A percentile compares a stretch with the other conserved stretches of the same genome.
Evolutionary conservation across 1,140 invertebrate genomes (phyloP).

Genomic region (Drosophila baimaii): DNA sequence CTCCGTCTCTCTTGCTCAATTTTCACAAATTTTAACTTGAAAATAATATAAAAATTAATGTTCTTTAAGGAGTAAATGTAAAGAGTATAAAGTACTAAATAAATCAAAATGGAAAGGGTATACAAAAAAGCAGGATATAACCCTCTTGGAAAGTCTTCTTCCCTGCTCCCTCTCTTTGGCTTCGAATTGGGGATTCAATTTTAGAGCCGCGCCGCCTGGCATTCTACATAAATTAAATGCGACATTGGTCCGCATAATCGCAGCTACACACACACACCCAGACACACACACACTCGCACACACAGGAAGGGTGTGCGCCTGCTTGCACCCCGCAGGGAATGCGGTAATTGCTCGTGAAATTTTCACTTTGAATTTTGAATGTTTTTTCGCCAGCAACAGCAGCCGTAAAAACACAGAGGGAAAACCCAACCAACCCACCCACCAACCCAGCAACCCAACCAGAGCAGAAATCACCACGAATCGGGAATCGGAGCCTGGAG

Average conservation of each 20-base stretch:
- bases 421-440: too few relatives aligned
- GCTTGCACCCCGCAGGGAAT: constrained; percentile 8
- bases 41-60: too few relatives aligned
- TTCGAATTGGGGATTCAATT: constrained; percentile 49
- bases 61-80: too few relatives aligned
- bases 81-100: too few relatives aligned
- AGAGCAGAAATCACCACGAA: constrained; percentile 5
- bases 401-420: constrained; percentile 17
- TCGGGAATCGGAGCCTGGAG: constrained; percentile 2
- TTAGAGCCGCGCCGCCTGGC: constrained; percentile 22
- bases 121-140: constrained; percentile 8
- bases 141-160: background rate
- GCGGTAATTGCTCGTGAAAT: constrained; percentile 41
- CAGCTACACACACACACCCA: constrained; percentile 2
- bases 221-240: constrained; percentile 59
- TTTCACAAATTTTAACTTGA: too few relatives aligned
- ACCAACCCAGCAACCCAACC: too few relatives aligned
- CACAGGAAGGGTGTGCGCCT: constrained; percentile 5
- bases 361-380: constrained; percentile 62
- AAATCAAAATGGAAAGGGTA: too few relatives aligned
- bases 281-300: background rate
- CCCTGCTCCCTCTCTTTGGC: too few relatives aligned
- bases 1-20: too few relatives aligned
- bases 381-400: constrained; percentile 13
- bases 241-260: constrained; percentile 56